Percentiles rank a stretch among this genome's conserved stretches.
Conservation (phyloP, 2,888 invertebrate species). For the Antitype chi region DNA sequence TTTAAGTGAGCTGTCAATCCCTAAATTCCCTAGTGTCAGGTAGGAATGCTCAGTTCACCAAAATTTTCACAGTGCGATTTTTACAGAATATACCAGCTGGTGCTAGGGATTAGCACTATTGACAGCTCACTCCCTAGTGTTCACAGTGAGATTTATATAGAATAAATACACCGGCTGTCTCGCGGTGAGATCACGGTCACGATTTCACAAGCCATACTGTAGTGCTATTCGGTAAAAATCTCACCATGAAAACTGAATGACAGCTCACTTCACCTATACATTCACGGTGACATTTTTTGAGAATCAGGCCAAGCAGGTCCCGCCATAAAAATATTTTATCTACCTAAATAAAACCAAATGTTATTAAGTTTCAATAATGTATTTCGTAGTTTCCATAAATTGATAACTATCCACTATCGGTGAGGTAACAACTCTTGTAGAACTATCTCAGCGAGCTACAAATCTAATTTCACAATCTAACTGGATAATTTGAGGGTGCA, state of each 20-base stretch:
- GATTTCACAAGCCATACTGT: background rate
- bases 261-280: no score
- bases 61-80: no score
- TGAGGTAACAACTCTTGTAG: constrained; percentile 89
- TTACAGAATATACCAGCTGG: background rate
- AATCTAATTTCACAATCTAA: constrained; percentile 85
- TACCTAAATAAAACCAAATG: constrained; percentile 55
- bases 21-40: no score
- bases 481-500: constrained; percentile 81
- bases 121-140: background rate
- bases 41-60: no score
- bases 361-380: constrained; percentile 80
- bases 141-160: no score
- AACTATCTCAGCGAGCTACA: constrained; percentile 83
- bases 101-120: background rate
- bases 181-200: background rate
- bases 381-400: constrained; percentile 88
- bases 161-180: background rate
- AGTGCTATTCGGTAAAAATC: no score
- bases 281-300: no score
- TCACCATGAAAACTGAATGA: no score
- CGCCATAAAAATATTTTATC: background rate
- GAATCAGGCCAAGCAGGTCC: no score
- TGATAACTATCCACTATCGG: constrained; percentile 89
- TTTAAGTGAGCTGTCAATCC: no score